Evolutionary conservation across 2,113 vertebrate genomes (phyloP).

Genomic region (Atlantisia rogersi): DNA sequence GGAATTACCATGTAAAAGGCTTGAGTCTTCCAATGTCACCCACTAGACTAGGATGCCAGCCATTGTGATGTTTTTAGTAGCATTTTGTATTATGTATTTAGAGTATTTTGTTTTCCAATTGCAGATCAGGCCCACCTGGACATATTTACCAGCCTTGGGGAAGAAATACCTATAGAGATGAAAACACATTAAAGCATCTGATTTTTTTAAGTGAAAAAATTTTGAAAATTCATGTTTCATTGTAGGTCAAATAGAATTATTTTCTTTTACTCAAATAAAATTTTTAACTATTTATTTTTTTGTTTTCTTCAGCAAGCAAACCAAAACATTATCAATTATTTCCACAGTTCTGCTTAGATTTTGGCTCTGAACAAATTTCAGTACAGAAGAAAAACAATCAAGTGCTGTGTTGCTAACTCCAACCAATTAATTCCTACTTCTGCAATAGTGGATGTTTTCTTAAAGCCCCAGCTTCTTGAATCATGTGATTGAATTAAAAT

Average conservation of each 20-base stretch:
- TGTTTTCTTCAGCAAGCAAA: neutral
- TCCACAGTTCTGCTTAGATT: neutral
- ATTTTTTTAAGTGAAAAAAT: neutral
- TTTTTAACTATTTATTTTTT: neutral
- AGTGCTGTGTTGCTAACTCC: neutral
- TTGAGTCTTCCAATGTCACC: neutral
- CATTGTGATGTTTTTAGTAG: neutral
- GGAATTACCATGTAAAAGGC: neutral
- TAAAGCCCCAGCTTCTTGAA: slow-evolving; percentile 19
- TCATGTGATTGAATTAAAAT: neutral
- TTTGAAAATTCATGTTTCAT: neutral
- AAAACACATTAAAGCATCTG: neutral
- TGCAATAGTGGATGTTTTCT: neutral
- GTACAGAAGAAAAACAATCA: neutral
- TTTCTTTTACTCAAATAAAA: neutral
- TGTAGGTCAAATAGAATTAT: neutral
- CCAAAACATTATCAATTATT: neutral
- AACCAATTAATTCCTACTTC: neutral
- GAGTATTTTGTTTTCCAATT: neutral
- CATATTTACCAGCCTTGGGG: neutral
- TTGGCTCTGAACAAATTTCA: neutral
- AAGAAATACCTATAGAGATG: neutral
- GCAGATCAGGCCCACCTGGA: neutral
- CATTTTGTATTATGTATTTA: too few relatives aligned
- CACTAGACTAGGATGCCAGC: neutral